Evolutionary conservation across 2,113 vertebrate species (phyloP).

Genomic region (Cyprinodon variegatus): DNA sequence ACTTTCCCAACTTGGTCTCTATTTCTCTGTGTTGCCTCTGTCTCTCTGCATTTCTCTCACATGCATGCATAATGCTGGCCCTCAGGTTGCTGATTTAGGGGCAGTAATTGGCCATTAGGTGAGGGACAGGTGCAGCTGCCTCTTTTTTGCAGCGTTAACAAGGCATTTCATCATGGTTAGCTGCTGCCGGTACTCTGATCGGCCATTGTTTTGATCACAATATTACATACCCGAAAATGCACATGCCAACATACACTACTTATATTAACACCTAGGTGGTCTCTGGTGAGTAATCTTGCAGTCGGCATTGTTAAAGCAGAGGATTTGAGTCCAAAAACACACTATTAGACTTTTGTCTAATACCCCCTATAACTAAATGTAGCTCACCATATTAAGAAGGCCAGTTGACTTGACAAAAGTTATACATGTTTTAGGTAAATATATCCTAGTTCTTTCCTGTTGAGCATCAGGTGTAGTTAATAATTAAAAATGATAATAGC

Average conservation of each 20-base stretch:
- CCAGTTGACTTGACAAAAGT: neutral
- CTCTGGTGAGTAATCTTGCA: neutral
- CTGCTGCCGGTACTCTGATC: conserved; percentile 64
- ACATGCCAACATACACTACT: neutral
- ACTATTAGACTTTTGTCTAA: neutral
- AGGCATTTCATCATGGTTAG: conserved; percentile 80
- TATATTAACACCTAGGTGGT: neutral
- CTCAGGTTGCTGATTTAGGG: conserved; percentile 79
- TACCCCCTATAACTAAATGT: neutral
- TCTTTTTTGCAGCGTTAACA: conserved; percentile 70
- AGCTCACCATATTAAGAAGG: neutral
- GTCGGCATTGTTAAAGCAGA: neutral
- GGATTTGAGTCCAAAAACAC: neutral
- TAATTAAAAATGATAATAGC: neutral
- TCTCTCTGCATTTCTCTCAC: neutral
- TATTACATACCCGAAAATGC: conserved; percentile 12
- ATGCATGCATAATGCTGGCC: conserved; percentile 32
- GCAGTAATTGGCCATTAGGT: conserved; percentile 81
- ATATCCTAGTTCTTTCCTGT: neutral
- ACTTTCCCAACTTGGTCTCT: conserved; percentile 7
- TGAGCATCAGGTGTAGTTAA: neutral
- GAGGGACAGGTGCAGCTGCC: conserved; percentile 79
- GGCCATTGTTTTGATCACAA: conserved; percentile 65
- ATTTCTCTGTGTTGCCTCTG: conserved; percentile 1
- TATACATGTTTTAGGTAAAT: neutral